phyloP scores from a whole-genome alignment of 2,797 vertebrate species.

The Megalops cyprinoides region DNA sequence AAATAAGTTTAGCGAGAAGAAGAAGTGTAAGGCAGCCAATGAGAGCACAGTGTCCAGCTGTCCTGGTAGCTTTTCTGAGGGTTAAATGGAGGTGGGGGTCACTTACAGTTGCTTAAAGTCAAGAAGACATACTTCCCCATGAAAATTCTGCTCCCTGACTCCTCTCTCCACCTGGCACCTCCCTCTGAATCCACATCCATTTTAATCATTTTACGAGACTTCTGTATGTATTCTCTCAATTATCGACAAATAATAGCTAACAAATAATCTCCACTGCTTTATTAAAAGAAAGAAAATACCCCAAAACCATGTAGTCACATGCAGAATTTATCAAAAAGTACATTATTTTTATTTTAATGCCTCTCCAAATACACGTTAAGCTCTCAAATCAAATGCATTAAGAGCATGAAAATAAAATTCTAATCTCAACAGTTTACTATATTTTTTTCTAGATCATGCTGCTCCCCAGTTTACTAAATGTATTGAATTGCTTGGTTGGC shows the following conservation, averaged over 20 bases:
- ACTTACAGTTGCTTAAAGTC: not conserved
- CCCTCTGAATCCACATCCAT: too few relatives aligned
- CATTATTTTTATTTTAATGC: too few relatives aligned
- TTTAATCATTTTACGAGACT: not conserved
- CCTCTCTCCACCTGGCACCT: too few relatives aligned
- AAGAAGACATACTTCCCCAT: not conserved
- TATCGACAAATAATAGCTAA: not conserved
- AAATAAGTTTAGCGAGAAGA: not conserved
- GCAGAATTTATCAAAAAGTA: too few relatives aligned
- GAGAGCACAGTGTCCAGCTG: not conserved
- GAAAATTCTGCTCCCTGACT: too few relatives aligned
- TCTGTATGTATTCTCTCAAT: not conserved
- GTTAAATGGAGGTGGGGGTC: not conserved
- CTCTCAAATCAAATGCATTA: not conserved
- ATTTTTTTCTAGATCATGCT: too few relatives aligned
- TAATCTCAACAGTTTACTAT: too few relatives aligned
- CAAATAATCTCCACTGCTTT: not conserved
- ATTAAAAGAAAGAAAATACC: not conserved
- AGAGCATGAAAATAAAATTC: not conserved
- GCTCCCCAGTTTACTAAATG: too few relatives aligned
- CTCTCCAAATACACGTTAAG: too few relatives aligned
- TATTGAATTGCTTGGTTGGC: too few relatives aligned
- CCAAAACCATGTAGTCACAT: too few relatives aligned
- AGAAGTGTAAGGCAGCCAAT: not conserved
- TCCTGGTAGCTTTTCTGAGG: not conserved